Evolutionary conservation across 2,888 invertebrate species (phyloP).

Genomic region (Labia minor): DNA sequence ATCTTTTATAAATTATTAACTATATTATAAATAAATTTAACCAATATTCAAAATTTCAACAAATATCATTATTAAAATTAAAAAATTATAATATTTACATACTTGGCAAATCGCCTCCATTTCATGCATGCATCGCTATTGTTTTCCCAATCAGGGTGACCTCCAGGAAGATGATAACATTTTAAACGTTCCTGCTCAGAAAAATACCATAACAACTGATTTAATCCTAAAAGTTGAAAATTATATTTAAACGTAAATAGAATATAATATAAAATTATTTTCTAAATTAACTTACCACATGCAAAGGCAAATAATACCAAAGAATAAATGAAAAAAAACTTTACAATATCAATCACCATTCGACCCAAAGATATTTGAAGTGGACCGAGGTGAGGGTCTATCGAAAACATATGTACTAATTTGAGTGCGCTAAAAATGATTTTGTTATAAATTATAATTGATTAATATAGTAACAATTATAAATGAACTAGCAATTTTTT

Average conservation of each 20-base stretch:
- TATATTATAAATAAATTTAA: too few relatives aligned
- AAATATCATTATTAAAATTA: too few relatives aligned
- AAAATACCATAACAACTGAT: constrained; percentile 71
- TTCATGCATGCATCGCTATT: constrained; percentile 69
- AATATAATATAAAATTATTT: too few relatives aligned
- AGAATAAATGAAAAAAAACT: constrained; percentile 83
- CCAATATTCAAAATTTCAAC: too few relatives aligned
- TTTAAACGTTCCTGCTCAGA: constrained; percentile 72
- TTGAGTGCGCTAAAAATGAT: constrained; percentile 63
- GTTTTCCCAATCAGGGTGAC: constrained; percentile 64
- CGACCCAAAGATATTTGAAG: constrained; percentile 82
- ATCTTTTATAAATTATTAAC: too few relatives aligned
- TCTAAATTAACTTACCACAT: constrained; percentile 66
- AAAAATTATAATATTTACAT: constrained; percentile 33
- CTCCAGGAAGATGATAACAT: constrained; percentile 61
- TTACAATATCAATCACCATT: constrained; percentile 83
- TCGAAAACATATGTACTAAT: constrained; percentile 82
- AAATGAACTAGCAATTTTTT: too few relatives aligned
- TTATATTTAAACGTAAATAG: neutral
- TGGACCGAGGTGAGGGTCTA: constrained; percentile 85
- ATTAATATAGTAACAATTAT: too few relatives aligned
- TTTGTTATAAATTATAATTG: too few relatives aligned
- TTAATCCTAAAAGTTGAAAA: constrained; percentile 47
- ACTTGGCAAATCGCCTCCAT: constrained; percentile 80
- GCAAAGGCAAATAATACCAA: constrained; percentile 84